Conservation (phyloP, 2,888 invertebrate genomes). For the Orgyia antiqua region DNA sequence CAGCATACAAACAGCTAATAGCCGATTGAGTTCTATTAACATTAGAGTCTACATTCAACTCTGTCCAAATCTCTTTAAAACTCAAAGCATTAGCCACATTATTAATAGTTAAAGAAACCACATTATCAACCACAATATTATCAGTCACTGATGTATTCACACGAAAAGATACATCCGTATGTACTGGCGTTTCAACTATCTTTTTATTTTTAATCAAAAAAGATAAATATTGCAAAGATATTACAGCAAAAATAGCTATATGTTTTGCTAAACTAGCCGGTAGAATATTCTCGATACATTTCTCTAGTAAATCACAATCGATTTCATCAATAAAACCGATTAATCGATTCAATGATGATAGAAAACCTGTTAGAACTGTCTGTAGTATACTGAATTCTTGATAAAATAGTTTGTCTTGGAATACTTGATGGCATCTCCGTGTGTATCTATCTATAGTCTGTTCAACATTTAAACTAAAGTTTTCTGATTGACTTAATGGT, state of each 20-base stretch:
- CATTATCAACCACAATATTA: slow-evolving; percentile 56
- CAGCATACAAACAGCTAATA: slow-evolving; percentile 66
- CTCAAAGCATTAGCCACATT: slow-evolving; percentile 61
- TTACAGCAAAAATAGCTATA: slow-evolving; percentile 61
- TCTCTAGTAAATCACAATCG: slow-evolving; percentile 66
- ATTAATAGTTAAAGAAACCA: slow-evolving; percentile 49
- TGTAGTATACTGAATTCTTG: slow-evolving; percentile 64
- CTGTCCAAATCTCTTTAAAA: slow-evolving; percentile 60
- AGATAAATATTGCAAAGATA: slow-evolving; percentile 66
- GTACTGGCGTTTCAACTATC: slow-evolving; percentile 59
- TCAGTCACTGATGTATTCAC: slow-evolving; percentile 44
- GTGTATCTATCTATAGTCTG: slow-evolving; percentile 70
- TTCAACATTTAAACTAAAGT: slow-evolving; percentile 57
- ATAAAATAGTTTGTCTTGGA: slow-evolving; percentile 69
- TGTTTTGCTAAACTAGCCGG: slow-evolving; percentile 50
- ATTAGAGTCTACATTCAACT: slow-evolving; percentile 61
- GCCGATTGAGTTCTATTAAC: slow-evolving; percentile 65
- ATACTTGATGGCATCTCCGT: slow-evolving; percentile 67
- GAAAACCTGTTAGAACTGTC: slow-evolving; percentile 50
- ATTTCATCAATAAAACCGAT: slow-evolving; percentile 49
- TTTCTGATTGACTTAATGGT: slow-evolving; percentile 70
- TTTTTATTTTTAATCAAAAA: slow-evolving; percentile 73
- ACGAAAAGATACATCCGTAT: slow-evolving; percentile 64
- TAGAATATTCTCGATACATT: slow-evolving; percentile 55
- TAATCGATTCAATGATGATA: slow-evolving; percentile 46